Percentiles rank a stretch among this genome's conserved stretches.
Evolutionary conservation across 2,797 vertebrate species (phyloP).

Genomic region (Dendrocincla tyrannina): DNA sequence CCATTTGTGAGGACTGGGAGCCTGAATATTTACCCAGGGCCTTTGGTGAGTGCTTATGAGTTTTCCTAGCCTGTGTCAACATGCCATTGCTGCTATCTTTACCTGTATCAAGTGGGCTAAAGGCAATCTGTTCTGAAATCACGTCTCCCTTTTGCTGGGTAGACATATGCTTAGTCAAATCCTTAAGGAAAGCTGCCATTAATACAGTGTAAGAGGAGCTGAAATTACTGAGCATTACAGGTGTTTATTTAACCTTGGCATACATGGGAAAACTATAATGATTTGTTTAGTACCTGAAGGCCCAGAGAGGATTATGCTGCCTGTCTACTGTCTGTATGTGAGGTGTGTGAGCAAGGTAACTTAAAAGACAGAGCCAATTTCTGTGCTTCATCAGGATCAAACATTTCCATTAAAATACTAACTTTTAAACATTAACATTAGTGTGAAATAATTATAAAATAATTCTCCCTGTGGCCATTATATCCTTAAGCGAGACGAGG

Average conservation of each 20-base stretch:
- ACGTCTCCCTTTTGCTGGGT: neutral
- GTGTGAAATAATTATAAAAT: conserved; percentile 67
- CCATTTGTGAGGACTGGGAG: neutral
- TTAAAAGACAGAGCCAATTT: conserved; percentile 54
- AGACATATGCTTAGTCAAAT: conserved; percentile 19
- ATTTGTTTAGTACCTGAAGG: conserved; percentile 7
- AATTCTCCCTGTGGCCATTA: neutral
- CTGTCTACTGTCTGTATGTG: neutral
- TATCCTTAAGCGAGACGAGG: neutral
- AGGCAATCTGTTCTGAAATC: conserved; percentile 6
- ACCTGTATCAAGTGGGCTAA: neutral
- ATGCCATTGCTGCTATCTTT: neutral
- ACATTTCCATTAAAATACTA: conserved; percentile 61
- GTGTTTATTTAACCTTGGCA: conserved; percentile 53
- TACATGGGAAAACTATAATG: conserved; percentile 36
- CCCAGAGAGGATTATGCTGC: conserved; percentile 14
- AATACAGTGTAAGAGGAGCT: neutral
- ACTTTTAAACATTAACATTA: conserved; percentile 62
- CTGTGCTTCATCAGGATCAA: conserved; percentile 45
- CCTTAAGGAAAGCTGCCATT: conserved; percentile 50
- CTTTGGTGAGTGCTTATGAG: neutral
- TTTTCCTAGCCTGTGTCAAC: neutral
- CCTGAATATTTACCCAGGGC: neutral
- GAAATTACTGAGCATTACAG: neutral
- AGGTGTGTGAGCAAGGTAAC: conserved; percentile 27